These are phyloP conservation scores for Eledona agricola DNA, from an alignment of 2,888 invertebrate species.

Conservation along the genomic window DNA sequence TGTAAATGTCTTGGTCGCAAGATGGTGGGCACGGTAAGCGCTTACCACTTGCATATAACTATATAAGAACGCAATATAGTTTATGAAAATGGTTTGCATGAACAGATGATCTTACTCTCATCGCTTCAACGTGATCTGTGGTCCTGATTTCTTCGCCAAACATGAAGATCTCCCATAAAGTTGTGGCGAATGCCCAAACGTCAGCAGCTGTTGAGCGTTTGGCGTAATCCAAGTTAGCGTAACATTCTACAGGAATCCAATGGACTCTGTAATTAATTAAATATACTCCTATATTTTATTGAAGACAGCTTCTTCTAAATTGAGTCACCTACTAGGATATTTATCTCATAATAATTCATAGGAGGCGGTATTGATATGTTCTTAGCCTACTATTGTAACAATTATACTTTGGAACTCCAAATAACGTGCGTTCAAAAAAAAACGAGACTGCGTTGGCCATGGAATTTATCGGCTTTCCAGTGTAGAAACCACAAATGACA, in stretches of 20 bases:
- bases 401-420: no score
- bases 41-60: slow-evolving; percentile 76
- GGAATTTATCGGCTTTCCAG: no score
- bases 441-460: no score
- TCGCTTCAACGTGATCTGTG: slow-evolving; percentile 53
- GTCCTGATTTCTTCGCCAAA: slow-evolving; percentile 67
- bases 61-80: slow-evolving; percentile 28
- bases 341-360: no score
- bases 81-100: neutral
- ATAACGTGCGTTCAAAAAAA: no score
- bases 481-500: no score
- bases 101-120: slow-evolving; percentile 50
- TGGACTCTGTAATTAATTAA: slow-evolving; percentile 76
- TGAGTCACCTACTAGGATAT: no score
- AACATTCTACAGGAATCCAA: slow-evolving; percentile 90
- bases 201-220: slow-evolving; percentile 78
- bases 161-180: slow-evolving; percentile 91
- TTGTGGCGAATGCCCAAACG: slow-evolving; percentile 92
- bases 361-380: no score
- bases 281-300: no score
- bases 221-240: slow-evolving; percentile 73
- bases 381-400: no score
- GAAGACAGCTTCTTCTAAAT: no score
- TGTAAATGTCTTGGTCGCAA: slow-evolving; percentile 81
- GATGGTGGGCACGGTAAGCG: slow-evolving; percentile 71